Percentiles rank a stretch among this genome's conserved stretches.
phyloP scores from a whole-genome alignment of 2,888 invertebrate species.

The Thysanoteuthis rhombus region DNA sequence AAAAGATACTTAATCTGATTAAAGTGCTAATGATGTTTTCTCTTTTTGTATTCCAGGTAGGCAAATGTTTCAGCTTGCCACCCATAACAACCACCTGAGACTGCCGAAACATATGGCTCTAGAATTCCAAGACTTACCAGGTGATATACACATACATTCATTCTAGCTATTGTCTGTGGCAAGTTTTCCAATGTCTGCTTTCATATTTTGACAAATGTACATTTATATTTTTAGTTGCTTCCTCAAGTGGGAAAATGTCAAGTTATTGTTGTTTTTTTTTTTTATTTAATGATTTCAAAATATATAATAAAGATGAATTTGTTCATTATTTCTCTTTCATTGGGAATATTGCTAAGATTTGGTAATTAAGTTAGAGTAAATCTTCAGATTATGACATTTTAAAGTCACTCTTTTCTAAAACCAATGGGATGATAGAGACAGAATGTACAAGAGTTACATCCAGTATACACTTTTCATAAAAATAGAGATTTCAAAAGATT shows the following conservation, averaged over 20 bases:
- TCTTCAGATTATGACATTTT: no score
- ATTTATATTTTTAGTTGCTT: background rate
- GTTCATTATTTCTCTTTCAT: background rate
- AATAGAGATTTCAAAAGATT: no score
- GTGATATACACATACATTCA: constrained; percentile 16
- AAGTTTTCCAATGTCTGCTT: background rate
- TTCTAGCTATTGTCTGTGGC: background rate
- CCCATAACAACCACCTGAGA: constrained; percentile 26
- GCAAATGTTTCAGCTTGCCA: constrained; percentile 28
- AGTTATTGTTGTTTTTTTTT: background rate
- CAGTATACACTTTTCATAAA: no score
- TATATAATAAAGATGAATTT: background rate
- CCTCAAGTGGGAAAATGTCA: background rate
- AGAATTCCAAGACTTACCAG: constrained; percentile 31
- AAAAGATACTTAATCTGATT: background rate
- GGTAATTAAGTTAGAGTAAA: no score
- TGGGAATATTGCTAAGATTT: background rate
- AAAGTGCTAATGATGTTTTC: background rate
- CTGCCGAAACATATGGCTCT: constrained; percentile 27
- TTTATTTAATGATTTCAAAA: background rate
- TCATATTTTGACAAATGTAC: background rate
- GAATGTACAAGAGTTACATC: no score
- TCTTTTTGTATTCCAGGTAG: constrained; percentile 20
- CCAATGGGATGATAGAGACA: no score
- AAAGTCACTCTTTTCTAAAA: no score